phyloP scores from a whole-genome alignment of 2,888 invertebrate genomes.

The Platerodrilus igneus region DNA sequence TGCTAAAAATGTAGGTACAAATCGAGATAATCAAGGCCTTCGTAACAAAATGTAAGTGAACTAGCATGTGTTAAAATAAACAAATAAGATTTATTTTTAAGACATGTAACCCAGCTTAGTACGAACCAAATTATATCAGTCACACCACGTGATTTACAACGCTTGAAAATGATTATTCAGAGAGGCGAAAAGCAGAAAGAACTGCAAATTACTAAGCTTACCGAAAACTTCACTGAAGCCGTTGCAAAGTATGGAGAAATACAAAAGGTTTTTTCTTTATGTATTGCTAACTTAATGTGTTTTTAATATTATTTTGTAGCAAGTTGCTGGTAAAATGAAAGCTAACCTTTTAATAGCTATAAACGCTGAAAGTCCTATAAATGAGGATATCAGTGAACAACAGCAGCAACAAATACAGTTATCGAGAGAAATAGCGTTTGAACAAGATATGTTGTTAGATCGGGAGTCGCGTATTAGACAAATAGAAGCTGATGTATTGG shows the following conservation, averaged over 20 bases:
- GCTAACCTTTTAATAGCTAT: conserved; percentile 50
- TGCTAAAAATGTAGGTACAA: conserved; percentile 69
- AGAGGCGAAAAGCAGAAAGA: conserved; percentile 75
- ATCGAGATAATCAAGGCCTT: conserved; percentile 64
- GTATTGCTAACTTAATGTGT: too few relatives aligned
- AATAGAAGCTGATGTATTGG: conserved; percentile 77
- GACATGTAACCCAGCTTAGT: conserved; percentile 69
- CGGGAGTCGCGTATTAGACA: conserved; percentile 73
- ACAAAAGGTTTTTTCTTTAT: conserved; percentile 63
- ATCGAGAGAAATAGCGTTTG: conserved; percentile 66
- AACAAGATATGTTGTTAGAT: conserved; percentile 74
- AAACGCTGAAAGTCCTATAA: conserved; percentile 39
- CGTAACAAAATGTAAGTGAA: conserved; percentile 62
- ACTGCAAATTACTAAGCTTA: conserved; percentile 77
- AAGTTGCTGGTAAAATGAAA: conserved; percentile 67
- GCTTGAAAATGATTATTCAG: conserved; percentile 64
- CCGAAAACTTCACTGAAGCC: conserved; percentile 76
- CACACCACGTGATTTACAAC: conserved; percentile 68
- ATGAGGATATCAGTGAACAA: conserved; percentile 43
- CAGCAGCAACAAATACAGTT: conserved; percentile 45
- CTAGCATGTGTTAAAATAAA: too few relatives aligned
- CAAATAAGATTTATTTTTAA: conserved; percentile 45
- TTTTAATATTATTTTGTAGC: conserved; percentile 41
- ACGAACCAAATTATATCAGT: conserved; percentile 70
- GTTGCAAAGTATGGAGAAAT: conserved; percentile 70